Evolutionary conservation across 2,888 invertebrate genomes (phyloP).

Genomic region (Coelopa pilipes): DNA sequence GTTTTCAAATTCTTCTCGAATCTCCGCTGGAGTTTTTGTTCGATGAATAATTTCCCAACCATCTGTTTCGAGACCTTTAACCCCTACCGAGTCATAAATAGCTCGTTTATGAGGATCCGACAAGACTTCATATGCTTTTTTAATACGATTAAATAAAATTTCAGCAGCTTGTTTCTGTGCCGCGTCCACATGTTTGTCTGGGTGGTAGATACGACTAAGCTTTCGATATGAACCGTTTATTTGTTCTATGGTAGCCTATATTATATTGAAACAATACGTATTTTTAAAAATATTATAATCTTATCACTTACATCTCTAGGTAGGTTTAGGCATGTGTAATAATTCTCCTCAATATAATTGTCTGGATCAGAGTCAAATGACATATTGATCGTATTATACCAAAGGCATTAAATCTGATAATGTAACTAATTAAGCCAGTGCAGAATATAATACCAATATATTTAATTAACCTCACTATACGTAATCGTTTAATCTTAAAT

Average conservation of each 20-base stretch:
- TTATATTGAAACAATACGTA: constrained; percentile 17
- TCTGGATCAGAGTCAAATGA: constrained; percentile 73
- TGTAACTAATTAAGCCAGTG: too few species aligned
- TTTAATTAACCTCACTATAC: too few species aligned
- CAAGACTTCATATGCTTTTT: constrained; percentile 94
- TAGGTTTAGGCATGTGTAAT: constrained; percentile 88
- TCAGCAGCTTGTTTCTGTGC: constrained; percentile 89
- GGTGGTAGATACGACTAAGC: constrained; percentile 93
- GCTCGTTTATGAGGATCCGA: constrained; percentile 93
- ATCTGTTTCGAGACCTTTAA: constrained; percentile 90
- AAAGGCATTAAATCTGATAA: constrained; percentile 39
- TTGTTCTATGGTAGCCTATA: constrained; percentile 90
- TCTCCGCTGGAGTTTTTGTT: constrained; percentile 93
- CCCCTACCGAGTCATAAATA: constrained; percentile 91
- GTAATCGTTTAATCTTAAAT: too few species aligned
- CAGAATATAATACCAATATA: too few species aligned
- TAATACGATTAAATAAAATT: constrained; percentile 89
- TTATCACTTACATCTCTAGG: constrained; percentile 78
- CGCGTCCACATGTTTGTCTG: constrained; percentile 92
- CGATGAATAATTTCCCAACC: constrained; percentile 96
- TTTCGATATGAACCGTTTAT: constrained; percentile 93
- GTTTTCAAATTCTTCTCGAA: constrained; percentile 95
- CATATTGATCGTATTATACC: constrained; percentile 44
- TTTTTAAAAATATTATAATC: neutral
- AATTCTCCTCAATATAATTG: constrained; percentile 79